Evolutionary conservation across 2,888 invertebrate genomes (phyloP), one percentile per base, ranked within the genome.

Genomic region (Drosophila koepferae): DNA sequence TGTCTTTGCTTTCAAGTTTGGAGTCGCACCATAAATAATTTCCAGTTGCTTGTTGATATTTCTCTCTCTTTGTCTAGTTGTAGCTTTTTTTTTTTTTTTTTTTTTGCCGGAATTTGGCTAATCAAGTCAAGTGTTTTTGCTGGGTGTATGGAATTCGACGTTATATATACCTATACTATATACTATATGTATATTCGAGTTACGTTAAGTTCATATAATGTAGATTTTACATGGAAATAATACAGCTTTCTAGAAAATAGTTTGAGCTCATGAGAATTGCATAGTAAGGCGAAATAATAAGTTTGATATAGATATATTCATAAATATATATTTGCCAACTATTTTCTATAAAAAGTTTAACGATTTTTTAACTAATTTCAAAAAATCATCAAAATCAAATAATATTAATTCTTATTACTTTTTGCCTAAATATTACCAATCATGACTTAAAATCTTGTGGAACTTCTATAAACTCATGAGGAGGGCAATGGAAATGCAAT

Each of bases 21-120:
- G 55, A 82, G 65, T 69, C 78, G 63, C 69, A 64, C 84, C 84
- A 86, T 82, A 83, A 82, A 84, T 71, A 81, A 81, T 82, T 79
- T 80, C 66, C 55, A 64, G 64, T 60, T 28, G 46, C 58, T 81
- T 74, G 49, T 58, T 74, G 48, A 74, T 69, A 28, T 23, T 63
- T 62, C 36, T 60, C 36, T 40, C 40, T 40, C 40, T 54, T 20
- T 40, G 10, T 54, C 23, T 20, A 40, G 38, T 54, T 53, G 8
- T 18, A 18, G 53, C 3, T 28, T 6, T 51, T 51, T 51, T 53
- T 23, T 20, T 20, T 20, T 20, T 20, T 20, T 20, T 20, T 20
- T 23, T 36, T 20, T 63, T 58, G 54, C 40, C 48, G 74, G 74
- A 73, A 86, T 86, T 86, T 74, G 67, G 74, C 77, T 86, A 89